Conservation (phyloP, 2,797 vertebrate genomes). For the Chrosomus eos region DNA sequence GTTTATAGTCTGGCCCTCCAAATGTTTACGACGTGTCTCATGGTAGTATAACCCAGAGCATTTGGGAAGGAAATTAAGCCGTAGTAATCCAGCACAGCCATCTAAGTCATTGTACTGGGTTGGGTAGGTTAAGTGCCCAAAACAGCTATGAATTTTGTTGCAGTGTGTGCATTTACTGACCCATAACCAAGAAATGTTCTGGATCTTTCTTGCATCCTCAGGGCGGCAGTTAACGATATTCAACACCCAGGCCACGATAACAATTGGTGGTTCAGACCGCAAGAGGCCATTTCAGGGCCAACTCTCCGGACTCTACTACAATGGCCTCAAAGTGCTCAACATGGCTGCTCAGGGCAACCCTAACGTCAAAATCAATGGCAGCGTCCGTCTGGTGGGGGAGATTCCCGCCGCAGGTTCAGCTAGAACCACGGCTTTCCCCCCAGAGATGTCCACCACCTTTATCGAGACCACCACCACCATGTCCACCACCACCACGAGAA, state of each 20-base stretch:
- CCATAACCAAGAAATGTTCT: slow-evolving; percentile 30
- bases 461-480: slow-evolving; percentile 97
- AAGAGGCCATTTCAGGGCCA: slow-evolving; percentile 96
- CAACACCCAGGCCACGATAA: slow-evolving; percentile 98
- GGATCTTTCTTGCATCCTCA: slow-evolving; percentile 70
- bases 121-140: slow-evolving; percentile 27
- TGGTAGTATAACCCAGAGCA: slow-evolving; percentile 31
- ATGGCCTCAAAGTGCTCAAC: slow-evolving; percentile 95
- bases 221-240: slow-evolving; percentile 99
- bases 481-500: slow-evolving; percentile 95
- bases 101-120: slow-evolving; percentile 18
- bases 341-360: slow-evolving; percentile 94
- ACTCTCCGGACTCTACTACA: slow-evolving; percentile 97
- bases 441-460: slow-evolving; percentile 94
- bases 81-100: slow-evolving; percentile 14
- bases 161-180: neutral
- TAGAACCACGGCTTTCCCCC: slow-evolving; percentile 88
- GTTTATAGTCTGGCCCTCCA: slow-evolving; percentile 50
- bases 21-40: slow-evolving; percentile 46
- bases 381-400: slow-evolving; percentile 94
- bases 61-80: slow-evolving; percentile 30
- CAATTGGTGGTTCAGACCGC: slow-evolving; percentile 92
- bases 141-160: slow-evolving; percentile 40
- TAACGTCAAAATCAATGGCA: slow-evolving; percentile 96
- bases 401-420: slow-evolving; percentile 89